Percentiles rank a stretch among this genome's conserved stretches.
Conservation (phyloP, 2,797 vertebrate species). For the Cyclopterus lumpus region DNA sequence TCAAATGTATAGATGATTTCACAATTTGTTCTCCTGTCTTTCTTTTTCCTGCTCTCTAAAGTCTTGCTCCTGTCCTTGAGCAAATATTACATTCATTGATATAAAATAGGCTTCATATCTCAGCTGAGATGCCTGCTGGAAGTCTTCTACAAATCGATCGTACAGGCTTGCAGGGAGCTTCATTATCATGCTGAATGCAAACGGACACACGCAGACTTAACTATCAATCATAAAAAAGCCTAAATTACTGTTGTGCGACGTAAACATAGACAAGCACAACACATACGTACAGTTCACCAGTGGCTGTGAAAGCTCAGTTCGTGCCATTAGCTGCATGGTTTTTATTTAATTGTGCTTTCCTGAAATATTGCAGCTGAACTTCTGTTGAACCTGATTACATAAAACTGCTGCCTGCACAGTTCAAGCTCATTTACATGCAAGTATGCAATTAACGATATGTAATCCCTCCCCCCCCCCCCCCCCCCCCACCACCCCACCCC, state of each 20-base stretch:
- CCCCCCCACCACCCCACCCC: too few species aligned
- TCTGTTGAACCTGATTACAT: conserved; percentile 18
- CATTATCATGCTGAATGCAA: not conserved
- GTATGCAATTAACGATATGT: not conserved
- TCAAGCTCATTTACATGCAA: conserved; percentile 28
- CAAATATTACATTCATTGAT: conserved; percentile 18
- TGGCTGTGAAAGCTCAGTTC: not conserved
- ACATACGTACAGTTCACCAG: not conserved
- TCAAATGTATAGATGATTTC: not conserved
- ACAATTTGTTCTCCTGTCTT: conserved; percentile 2
- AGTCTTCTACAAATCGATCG: conserved; percentile 36
- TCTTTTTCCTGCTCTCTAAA: not conserved
- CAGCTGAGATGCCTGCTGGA: not conserved
- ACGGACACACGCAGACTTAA: not conserved
- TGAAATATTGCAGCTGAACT: conserved; percentile 14
- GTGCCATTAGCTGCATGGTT: not conserved
- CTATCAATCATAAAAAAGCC: not conserved
- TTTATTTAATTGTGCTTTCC: not conserved
- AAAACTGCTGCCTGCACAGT: not conserved
- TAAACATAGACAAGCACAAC: conserved; percentile 3
- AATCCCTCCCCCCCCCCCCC: not conserved
- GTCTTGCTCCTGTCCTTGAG: conserved; percentile 3
- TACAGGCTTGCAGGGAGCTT: conserved; percentile 16
- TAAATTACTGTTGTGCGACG: not conserved
- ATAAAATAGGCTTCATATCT: conserved; percentile 33